phyloP scores from a whole-genome alignment of 2,797 vertebrate species.

The Todus mexicanus region DNA sequence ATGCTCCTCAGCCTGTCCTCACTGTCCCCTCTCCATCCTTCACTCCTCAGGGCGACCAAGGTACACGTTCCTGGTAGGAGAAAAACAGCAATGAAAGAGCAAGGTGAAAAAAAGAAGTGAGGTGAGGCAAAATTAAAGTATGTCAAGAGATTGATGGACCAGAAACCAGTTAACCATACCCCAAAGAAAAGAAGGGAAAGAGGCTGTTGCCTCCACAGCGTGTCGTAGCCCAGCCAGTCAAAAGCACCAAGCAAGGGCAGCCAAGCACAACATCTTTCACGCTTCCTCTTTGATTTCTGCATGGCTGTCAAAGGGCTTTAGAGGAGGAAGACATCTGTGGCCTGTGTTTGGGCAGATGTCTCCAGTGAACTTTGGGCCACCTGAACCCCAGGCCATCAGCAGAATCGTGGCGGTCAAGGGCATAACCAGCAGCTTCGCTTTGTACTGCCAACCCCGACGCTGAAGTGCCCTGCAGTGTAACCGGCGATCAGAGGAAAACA shows the following conservation, averaged over 20 bases:
- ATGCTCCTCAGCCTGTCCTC: background rate
- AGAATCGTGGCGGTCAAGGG: background rate
- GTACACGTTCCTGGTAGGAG: background rate
- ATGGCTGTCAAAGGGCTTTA: background rate
- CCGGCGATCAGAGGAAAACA: background rate
- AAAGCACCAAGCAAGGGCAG: background rate
- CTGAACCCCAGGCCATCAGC: background rate
- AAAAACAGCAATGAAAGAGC: background rate
- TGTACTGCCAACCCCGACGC: background rate
- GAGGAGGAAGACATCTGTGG: background rate
- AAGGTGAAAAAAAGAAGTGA: background rate
- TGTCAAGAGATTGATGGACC: background rate
- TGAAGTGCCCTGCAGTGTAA: background rate
- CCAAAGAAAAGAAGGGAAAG: background rate
- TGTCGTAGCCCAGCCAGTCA: background rate
- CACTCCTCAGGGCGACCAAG: too few species aligned
- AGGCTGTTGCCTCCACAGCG: rapidly evolving
- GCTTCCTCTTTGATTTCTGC: background rate
- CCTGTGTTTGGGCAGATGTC: constrained; percentile 43
- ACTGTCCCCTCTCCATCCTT: background rate
- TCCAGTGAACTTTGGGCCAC: background rate
- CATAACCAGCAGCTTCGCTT: background rate
- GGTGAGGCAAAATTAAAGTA: background rate
- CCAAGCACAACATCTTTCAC: constrained; percentile 49
- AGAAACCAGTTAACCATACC: background rate